phyloP scores from a whole-genome alignment of 2,113 vertebrate genomes.

The Bujurquina vittata region DNA sequence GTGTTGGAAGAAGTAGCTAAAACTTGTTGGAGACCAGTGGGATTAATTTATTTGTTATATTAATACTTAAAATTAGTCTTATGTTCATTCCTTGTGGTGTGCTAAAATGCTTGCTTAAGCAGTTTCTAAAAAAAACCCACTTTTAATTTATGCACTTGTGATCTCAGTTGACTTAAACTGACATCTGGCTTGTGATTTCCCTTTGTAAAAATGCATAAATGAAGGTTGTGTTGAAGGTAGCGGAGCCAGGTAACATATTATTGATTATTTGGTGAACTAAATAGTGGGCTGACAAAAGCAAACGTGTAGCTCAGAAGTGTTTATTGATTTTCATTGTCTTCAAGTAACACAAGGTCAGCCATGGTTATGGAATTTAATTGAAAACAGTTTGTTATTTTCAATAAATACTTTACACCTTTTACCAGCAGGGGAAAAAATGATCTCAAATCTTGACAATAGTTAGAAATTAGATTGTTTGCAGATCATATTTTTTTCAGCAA shows the following conservation, averaged over 20 bases:
- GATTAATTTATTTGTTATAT: background rate
- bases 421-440: background rate
- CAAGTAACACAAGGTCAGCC: background rate
- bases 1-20: background rate
- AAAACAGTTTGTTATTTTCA: background rate
- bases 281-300: background rate
- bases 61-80: background rate
- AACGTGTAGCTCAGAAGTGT: background rate
- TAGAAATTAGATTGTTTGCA: background rate
- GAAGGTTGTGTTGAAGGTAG: background rate
- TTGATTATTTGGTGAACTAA: background rate
- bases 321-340: background rate
- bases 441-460: background rate
- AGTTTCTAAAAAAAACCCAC: background rate
- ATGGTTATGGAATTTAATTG: background rate
- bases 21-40: background rate
- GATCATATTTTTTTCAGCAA: background rate
- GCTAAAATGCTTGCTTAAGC: background rate
- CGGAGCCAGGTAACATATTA: background rate
- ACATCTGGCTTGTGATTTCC: background rate
- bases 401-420: background rate
- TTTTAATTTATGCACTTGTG: background rate
- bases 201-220: background rate
- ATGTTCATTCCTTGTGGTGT: background rate
- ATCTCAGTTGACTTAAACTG: background rate